Conservation (phyloP, 2,888 invertebrate genomes). For the Acrobeloides nanus region DNA sequence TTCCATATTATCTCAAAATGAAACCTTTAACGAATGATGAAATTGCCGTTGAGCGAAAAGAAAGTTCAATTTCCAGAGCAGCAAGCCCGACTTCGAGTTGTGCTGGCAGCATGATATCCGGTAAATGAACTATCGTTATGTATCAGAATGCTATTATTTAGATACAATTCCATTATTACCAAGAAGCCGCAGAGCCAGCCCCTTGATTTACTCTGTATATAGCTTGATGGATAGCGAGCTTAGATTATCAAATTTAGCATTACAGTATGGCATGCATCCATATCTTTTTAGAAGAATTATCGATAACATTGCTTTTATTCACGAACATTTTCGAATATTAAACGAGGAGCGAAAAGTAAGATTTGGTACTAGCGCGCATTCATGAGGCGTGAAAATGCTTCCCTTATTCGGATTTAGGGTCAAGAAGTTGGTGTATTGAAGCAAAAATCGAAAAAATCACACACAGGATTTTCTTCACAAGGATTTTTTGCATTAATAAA, state of each 20-base stretch:
- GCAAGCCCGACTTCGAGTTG: too few relatives aligned
- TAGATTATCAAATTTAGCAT: conserved; percentile 33
- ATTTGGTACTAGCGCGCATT: not conserved
- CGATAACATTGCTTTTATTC: conserved; percentile 45
- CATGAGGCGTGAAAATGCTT: not conserved
- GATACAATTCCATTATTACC: not conserved
- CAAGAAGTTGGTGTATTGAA: not conserved
- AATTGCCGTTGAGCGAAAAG: too few relatives aligned
- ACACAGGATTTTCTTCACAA: too few relatives aligned
- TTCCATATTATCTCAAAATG: too few relatives aligned
- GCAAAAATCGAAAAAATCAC: not conserved
- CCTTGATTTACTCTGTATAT: conserved; percentile 36
- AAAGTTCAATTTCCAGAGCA: too few relatives aligned
- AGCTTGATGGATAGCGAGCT: conserved; percentile 24
- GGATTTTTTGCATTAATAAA: too few relatives aligned
- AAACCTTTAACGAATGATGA: too few relatives aligned
- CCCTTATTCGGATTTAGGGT: not conserved
- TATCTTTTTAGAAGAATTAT: conserved; percentile 49
- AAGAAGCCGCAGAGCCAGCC: conserved; percentile 37
- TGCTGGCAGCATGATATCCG: too few relatives aligned
- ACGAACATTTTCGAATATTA: conserved; percentile 40
- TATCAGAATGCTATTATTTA: not conserved
- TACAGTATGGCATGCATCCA: conserved; percentile 45
- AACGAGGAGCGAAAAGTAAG: conserved; percentile 40
- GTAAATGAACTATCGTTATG: too few relatives aligned